Evolutionary conservation across 2,888 invertebrate genomes (phyloP), one percentile per base, ranked within the genome.

Genomic region (Daptonema setosum): DNA sequence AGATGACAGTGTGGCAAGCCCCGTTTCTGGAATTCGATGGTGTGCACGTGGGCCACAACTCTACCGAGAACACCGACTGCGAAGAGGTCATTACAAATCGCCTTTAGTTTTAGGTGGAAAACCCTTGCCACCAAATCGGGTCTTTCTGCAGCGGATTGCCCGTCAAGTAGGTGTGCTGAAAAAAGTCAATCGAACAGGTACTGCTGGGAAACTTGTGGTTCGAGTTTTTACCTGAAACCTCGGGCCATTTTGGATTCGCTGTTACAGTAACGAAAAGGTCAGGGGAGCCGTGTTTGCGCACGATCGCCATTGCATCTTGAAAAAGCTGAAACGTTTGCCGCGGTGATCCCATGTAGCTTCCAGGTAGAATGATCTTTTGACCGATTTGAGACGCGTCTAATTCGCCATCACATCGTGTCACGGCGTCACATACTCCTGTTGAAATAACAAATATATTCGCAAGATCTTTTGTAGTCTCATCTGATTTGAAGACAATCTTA

Each of bases 271-370:
- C 35, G 17, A 35, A 35, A 11, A 35, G 8, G 17, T 35, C 35
- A 8, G 35, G 57, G 14, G 53, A 29, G n/a, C 30, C 52, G 20
- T n/a, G 2, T 24, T 17, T 29, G 3, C 35, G 24, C 17, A 54
- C 55, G 5, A 55, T 56, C 8, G 56, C 8, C 55, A 55, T 55
- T 17, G 22, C 22, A 51, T 57, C n/a, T n/a, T 57, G 58, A 43
- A 58, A 57, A 3, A 28, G 35, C 45, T 58, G 58, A 8, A 50
- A 26, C 58, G 59, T 58, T 1, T 22, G 24, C 17, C 58, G 45
- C 20, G 57, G 57, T 3, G 35, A 25, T 8, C 57, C 58, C 20
- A 47, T 51, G 41, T 58, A 57, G 8, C 8, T 11, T 35, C 8
- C 35, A 11, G 35, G 35, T 35, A 35, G 17, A 17, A 35, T 17